Evolutionary conservation across 2,797 vertebrate genomes (phyloP), one percentile per base, ranked within the genome.

Genomic region (Manis pentadactyla): DNA sequence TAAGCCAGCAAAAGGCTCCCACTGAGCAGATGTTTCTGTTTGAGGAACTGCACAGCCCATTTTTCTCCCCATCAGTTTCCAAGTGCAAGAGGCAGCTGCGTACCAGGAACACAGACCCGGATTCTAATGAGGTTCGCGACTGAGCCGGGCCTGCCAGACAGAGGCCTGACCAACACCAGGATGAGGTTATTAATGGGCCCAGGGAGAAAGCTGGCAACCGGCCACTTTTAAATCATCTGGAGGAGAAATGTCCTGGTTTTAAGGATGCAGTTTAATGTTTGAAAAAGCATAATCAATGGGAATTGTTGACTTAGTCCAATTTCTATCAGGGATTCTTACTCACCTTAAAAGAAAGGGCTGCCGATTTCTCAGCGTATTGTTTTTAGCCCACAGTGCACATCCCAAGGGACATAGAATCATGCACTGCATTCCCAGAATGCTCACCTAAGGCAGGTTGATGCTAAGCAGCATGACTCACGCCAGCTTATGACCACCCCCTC

Each of bases 1-100:
- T 87, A 11, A n/a, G 87, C 97, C 97, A 97, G 92, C 5, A 34
- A 97, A 96, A 55, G 93, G 86, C 94, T 98, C 1, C 0, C 10
- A 10, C 61, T 83, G 93, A 97, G 94, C 98, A 98, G 98, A 98
- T 98, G 98, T 98, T 98, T 97, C 97, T 98, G 96, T 90, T 97
- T 93, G 97, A 97, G 97, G 94, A 98, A 95, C 85, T 0, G 2
- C 46, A 89, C 85, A 97, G 93, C 96, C 97, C 93, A 87, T 94
- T 95, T 97, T 96, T 97, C 96, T 95, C 96, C 79, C 93, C 95
- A 68, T 49, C 89, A 75, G 94, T 81, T 97, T 95, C 95, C 73
- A 95, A 97, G 78, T 93, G 77, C 69, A 84, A 95, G 97, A 95
- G 93, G 29, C 94, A 98, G 96, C 95, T 97, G 97, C 93, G 93